Evolutionary conservation across 2,888 invertebrate genomes (phyloP), one percentile per base, ranked within the genome.

Genomic region (Eudemis profundana): DNA sequence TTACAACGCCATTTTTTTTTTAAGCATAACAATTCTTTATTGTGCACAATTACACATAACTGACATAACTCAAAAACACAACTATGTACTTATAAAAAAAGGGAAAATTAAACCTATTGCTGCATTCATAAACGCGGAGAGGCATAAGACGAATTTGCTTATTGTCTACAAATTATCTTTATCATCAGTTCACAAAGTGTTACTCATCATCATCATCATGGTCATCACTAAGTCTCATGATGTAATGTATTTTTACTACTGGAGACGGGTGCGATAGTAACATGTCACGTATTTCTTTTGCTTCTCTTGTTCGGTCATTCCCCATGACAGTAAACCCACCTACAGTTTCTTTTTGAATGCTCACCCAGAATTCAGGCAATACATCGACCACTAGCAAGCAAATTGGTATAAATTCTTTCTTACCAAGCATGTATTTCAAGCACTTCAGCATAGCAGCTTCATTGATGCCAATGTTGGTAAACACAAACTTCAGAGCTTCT

Each of bases 211-310:
- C 8, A 33, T 7, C 33, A 33, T n/a, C n/a, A n/a, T n/a, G n/a
- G n/a, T n/a, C n/a, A n/a, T n/a, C n/a, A n/a, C n/a, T n/a, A n/a
- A 33, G 8, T 33, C 59, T 64, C 36, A 44, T 27, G 40, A 8
- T 14, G 50, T 64, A 64, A 51, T 44, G 14, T 44, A 64, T 57
- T 23, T 64, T 29, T 36, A 64, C 50, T 42, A 14, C 44, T 51
- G 57, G 21, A 10, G 33, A 19, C 19, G 40, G 23, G 12, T 64
- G 64, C n/a, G 57, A 50, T 19, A 10, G 1, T 12, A 64, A 15
- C 3, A 44, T n/a, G 14, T 51, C 21, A 10, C 44, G 42, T 19
- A 64, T 23, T 44, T 59, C 42, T 23, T 27, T 36, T 3, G 3
- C 36, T n/a, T 14, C 46, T 51, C 44, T 3, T 23, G n/a, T 1